A percentile compares a stretch with the other conserved stretches of the same genome.
Conservation (phyloP, 1,140 invertebrate genomes). For the Caenorhabditis tropicalis region DNA sequence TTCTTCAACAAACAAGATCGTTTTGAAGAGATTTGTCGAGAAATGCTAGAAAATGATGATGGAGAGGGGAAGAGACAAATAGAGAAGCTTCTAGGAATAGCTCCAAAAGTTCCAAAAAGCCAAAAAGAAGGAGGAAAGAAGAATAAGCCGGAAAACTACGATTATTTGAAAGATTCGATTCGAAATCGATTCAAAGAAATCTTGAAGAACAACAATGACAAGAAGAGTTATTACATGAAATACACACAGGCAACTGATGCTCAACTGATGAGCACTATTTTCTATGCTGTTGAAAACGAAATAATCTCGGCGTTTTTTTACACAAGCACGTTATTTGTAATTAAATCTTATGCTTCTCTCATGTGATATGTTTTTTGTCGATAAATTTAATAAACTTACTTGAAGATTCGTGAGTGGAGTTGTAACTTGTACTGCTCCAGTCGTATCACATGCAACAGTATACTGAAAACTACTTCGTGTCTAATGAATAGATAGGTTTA, state of each 20-base stretch:
- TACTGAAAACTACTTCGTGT: not conserved
- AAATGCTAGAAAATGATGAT: constrained; percentile 39
- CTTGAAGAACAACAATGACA: constrained; percentile 43
- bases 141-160: constrained; percentile 52
- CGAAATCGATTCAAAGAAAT: constrained; percentile 57
- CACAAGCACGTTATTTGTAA: constrained; percentile 29
- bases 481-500: no score
- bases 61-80: constrained; percentile 36
- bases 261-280: constrained; percentile 65
- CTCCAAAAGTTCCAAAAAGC: constrained; percentile 1
- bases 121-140: constrained; percentile 4
- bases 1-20: constrained; percentile 67
- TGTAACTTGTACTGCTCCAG: constrained; percentile 88
- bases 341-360: not conserved
- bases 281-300: constrained; percentile 60
- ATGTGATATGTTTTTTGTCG: not conserved
- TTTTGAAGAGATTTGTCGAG: constrained; percentile 51
- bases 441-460: constrained; percentile 19
- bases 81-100: constrained; percentile 17
- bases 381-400: constrained; percentile 73
- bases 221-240: constrained; percentile 49
- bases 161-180: constrained; percentile 55
- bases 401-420: constrained; percentile 94
- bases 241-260: constrained; percentile 64
- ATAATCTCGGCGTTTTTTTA: constrained; percentile 46